These are phyloP conservation scores for Hylyphantes graminicola DNA, from an alignment of 1,140 invertebrate species.

Conservation along the genomic window DNA sequence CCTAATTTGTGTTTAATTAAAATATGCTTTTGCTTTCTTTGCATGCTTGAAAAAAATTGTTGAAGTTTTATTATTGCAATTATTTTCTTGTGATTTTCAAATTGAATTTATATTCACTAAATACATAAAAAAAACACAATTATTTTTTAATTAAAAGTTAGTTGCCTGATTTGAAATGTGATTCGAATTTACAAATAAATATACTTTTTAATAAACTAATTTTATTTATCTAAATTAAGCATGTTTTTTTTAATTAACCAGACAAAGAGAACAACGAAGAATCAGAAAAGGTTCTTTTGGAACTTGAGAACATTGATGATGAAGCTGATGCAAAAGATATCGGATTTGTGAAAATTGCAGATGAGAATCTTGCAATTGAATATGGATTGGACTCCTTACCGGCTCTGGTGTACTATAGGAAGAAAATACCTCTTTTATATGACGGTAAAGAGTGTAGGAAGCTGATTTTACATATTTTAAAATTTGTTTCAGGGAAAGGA, in stretches of 20 bases:
- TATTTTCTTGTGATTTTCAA: too few relatives aligned
- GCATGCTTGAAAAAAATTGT: too few relatives aligned
- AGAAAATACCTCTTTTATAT: slow-evolving; percentile 94
- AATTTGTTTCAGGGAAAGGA: slow-evolving; percentile 64
- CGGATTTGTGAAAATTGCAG: slow-evolving; percentile 94
- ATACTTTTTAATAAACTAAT: neutral
- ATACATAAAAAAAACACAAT: too few relatives aligned
- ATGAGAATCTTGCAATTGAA: slow-evolving; percentile 89
- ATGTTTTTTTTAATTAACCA: slow-evolving; percentile 66
- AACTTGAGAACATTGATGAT: slow-evolving; percentile 94
- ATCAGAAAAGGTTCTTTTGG: slow-evolving; percentile 85
- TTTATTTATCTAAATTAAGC: neutral
- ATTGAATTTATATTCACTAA: too few relatives aligned
- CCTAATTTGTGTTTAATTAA: too few relatives aligned
- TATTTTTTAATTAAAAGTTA: too few relatives aligned
- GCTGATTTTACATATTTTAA: slow-evolving; percentile 42
- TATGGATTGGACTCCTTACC: slow-evolving; percentile 86
- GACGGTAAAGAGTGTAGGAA: slow-evolving; percentile 75
- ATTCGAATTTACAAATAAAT: too few relatives aligned
- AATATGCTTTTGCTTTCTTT: too few relatives aligned
- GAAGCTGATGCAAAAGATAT: slow-evolving; percentile 95
- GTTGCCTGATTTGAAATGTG: too few relatives aligned
- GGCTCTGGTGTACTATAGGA: slow-evolving; percentile 90
- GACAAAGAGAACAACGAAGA: slow-evolving; percentile 94
- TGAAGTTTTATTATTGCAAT: too few relatives aligned